These are phyloP conservation scores for Sarcophilus harrisii DNA, from an alignment of 2,797 vertebrate species.

Conservation along the genomic window DNA sequence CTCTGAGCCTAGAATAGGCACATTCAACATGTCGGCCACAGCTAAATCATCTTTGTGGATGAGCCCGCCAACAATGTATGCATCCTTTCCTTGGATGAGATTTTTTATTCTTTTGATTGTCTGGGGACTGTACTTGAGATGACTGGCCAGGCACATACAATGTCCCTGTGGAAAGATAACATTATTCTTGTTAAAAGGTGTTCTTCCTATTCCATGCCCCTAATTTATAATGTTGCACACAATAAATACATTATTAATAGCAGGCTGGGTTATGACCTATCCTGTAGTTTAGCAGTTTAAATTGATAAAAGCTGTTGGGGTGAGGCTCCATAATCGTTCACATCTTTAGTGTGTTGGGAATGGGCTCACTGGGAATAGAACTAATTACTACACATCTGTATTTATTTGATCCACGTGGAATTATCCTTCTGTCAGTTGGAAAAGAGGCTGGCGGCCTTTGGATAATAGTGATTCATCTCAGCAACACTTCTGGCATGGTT, in stretches of 20 bases:
- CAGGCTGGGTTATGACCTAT: conserved; percentile 96
- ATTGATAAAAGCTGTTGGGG: conserved; percentile 99
- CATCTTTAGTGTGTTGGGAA: conserved; percentile 97
- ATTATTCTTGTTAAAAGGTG: conserved; percentile 83
- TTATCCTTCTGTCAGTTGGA: conserved; percentile 99
- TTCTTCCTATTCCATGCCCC: conserved; percentile 84
- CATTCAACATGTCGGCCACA: conserved; percentile 90
- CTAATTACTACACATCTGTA: conserved; percentile 99
- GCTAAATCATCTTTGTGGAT: conserved; percentile 91
- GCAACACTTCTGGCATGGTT: conserved; percentile 94
- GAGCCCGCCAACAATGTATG: conserved; percentile 90
- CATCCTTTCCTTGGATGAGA: conserved; percentile 88
- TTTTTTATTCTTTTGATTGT: conserved; percentile 89
- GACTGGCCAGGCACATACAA: conserved; percentile 89
- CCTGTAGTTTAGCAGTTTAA: conserved; percentile 96
- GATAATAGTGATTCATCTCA: conserved; percentile 96
- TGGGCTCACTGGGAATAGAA: conserved; percentile 98
- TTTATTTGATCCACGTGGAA: conserved; percentile 99
- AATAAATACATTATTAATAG: conserved; percentile 96
- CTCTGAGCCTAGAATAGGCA: conserved; percentile 90
- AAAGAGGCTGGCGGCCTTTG: conserved; percentile 94
- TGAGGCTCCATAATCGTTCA: conserved; percentile 95
- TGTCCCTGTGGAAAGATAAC: conserved; percentile 81
- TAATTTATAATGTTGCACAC: conserved; percentile 89
- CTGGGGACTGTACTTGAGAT: conserved; percentile 93